phyloP scores from a whole-genome alignment of 1,140 invertebrate species.

The Archegozetes longisetosus region DNA sequence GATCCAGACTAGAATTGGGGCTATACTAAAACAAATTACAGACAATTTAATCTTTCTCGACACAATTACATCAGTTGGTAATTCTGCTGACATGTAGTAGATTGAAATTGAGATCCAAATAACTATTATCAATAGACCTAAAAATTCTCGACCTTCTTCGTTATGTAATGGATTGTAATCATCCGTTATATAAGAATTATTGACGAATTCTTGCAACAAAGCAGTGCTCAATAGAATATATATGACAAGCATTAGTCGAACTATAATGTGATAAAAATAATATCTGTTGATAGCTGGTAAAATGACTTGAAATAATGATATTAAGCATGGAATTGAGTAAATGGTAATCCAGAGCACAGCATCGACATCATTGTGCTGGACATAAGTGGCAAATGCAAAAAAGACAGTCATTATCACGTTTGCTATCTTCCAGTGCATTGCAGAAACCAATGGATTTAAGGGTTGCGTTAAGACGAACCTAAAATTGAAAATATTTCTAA shows the following conservation, averaged over 20 bases:
- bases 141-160: constrained; percentile 14
- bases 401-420: constrained; percentile 13
- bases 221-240: constrained; percentile 4
- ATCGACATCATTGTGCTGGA: constrained; percentile 14
- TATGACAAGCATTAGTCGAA: background rate
- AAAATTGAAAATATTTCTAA: background rate
- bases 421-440: background rate
- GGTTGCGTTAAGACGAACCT: background rate
- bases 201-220: background rate
- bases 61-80: constrained; percentile 9
- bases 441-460: background rate
- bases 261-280: background rate
- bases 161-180: constrained; percentile 4
- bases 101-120: constrained; percentile 7
- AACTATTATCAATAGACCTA: constrained; percentile 5
- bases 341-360: constrained; percentile 10
- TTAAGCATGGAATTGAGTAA: constrained; percentile 8
- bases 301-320: constrained; percentile 2
- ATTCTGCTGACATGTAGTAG: constrained; percentile 3
- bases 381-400: constrained; percentile 11
- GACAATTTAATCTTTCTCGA: background rate
- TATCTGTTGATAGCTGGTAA: background rate
- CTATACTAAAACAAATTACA: constrained; percentile 1
- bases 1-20: constrained; percentile 6
- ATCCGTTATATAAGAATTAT: background rate